Percentiles rank a stretch among this genome's conserved stretches.
phyloP scores from a whole-genome alignment of 2,797 vertebrate genomes.

The Myripristis murdjan region DNA sequence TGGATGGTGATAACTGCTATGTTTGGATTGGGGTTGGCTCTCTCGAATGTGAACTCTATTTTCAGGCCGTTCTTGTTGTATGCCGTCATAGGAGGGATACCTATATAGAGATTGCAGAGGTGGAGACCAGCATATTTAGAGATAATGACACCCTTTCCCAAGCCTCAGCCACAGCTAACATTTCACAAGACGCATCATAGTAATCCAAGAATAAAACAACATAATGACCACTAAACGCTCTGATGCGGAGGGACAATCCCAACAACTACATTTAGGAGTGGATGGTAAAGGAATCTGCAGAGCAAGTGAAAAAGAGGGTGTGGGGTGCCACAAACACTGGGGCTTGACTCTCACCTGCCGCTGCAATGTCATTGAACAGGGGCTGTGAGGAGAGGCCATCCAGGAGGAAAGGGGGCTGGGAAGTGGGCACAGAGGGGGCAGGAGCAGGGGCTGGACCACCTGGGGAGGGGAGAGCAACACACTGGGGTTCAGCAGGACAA shows the following conservation, averaged over 20 bases:
- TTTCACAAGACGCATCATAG: background rate
- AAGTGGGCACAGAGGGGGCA: constrained; percentile 86
- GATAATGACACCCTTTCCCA: background rate
- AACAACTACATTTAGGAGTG: constrained; percentile 23
- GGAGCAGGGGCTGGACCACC: constrained; percentile 89
- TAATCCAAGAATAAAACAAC: background rate
- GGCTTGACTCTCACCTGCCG: constrained; percentile 86
- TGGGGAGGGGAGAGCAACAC: constrained; percentile 68
- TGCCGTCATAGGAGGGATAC: constrained; percentile 96
- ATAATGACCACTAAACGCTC: background rate
- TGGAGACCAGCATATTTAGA: constrained; percentile 25
- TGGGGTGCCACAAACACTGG: background rate
- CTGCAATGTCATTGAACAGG: constrained; percentile 94
- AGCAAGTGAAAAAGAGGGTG: constrained; percentile 1
- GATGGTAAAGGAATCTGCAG: background rate
- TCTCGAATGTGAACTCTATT: constrained; percentile 99
- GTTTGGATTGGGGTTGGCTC: constrained; percentile 96
- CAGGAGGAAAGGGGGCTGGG: constrained; percentile 93
- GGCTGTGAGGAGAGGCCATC: constrained; percentile 95
- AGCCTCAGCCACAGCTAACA: background rate
- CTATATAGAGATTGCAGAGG: constrained; percentile 72
- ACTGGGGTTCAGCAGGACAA: constrained; percentile 37
- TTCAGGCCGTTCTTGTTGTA: constrained; percentile 99
- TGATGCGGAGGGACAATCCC: background rate
- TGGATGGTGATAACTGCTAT: constrained; percentile 98